phyloP scores from a whole-genome alignment of 2,888 invertebrate genomes.

The Xestia c-nigrum region DNA sequence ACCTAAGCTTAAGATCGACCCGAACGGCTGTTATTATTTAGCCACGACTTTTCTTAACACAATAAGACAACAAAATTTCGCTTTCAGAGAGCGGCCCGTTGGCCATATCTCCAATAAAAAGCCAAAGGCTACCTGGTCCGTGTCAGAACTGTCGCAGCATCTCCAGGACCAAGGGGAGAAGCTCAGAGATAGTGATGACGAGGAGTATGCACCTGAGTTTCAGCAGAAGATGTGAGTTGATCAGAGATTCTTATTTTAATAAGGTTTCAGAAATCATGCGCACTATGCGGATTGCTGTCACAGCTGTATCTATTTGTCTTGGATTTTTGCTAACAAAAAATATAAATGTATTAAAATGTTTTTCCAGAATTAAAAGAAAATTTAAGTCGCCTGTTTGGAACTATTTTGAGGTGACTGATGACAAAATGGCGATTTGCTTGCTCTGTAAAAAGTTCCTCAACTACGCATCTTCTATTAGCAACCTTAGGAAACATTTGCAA shows the following conservation, averaged over 20 bases:
- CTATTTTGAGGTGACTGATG: slow-evolving; percentile 67
- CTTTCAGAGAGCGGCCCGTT: slow-evolving; percentile 29
- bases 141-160: slow-evolving; percentile 45
- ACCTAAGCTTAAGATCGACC: no score
- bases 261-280: no score
- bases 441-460: slow-evolving; percentile 64
- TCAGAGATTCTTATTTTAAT: not conserved
- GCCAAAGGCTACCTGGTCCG: slow-evolving; percentile 29
- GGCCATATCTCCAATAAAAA: not conserved
- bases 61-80: not conserved
- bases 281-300: no score
- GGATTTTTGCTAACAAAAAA: no score
- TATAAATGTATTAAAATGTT: no score
- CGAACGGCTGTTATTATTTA: no score
- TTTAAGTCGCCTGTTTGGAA: slow-evolving; percentile 57
- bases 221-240: slow-evolving; percentile 14
- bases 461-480: slow-evolving; percentile 16
- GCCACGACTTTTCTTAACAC: not conserved
- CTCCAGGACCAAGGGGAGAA: slow-evolving; percentile 17
- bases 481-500: slow-evolving; percentile 43
- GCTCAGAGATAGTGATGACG: slow-evolving; percentile 40
- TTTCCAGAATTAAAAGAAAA: not conserved
- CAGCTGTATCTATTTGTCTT: no score
- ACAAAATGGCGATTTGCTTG: slow-evolving; percentile 66
- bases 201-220: not conserved